Conservation (phyloP, 2,888 invertebrate genomes). For the Caenorhabditis imperialis region DNA sequence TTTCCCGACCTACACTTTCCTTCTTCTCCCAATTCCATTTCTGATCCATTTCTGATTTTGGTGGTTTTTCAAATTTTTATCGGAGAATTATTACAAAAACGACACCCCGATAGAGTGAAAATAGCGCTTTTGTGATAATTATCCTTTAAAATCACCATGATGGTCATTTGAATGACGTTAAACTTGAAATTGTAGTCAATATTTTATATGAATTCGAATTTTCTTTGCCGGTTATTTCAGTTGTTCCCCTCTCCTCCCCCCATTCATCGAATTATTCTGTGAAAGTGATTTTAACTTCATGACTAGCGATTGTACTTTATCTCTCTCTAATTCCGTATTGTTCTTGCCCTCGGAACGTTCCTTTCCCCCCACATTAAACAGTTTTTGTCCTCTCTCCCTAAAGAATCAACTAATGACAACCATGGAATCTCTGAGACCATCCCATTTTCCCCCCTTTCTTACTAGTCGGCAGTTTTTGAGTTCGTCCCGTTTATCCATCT, state of each 20-base stretch:
- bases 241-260: neutral
- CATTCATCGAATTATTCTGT: conserved; percentile 42
- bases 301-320: conserved; percentile 20
- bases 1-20: no score
- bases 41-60: neutral
- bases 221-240: conserved; percentile 41
- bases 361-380: conserved; percentile 8
- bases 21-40: neutral
- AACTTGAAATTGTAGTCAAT: conserved; percentile 49
- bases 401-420: conserved; percentile 9
- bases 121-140: neutral
- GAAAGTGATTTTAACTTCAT: conserved; percentile 6
- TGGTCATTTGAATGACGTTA: conserved; percentile 55
- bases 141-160: conserved; percentile 4
- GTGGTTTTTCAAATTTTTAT: no score
- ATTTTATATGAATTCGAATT: conserved; percentile 46
- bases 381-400: conserved; percentile 6
- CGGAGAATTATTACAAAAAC: no score
- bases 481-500: neutral
- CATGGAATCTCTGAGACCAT: conserved; percentile 34
- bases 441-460: neutral
- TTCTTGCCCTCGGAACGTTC: conserved; percentile 48
- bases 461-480: conserved; percentile 33
- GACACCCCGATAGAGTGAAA: neutral
- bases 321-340: conserved; percentile 25